Percentiles rank a stretch among this genome's conserved stretches.
phyloP scores from a whole-genome alignment of 2,888 invertebrate species.

The Epiblema foenella region DNA sequence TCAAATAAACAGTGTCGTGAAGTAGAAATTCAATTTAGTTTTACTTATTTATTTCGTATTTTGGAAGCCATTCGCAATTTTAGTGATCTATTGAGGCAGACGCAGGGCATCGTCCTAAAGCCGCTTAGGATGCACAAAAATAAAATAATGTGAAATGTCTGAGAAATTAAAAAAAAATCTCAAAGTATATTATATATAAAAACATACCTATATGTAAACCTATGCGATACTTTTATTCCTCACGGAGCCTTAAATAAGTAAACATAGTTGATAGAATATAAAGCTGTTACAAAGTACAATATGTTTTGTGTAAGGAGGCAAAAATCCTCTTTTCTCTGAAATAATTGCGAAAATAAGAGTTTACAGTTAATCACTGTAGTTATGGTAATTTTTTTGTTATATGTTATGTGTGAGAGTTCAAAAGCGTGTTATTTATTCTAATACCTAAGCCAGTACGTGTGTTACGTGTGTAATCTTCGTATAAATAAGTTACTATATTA shows the following conservation, averaged over 20 bases:
- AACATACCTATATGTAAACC: conserved; percentile 43
- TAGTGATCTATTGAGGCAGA: conserved; percentile 27
- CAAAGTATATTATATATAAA: conserved; percentile 21
- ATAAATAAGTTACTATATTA: neutral
- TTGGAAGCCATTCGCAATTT: conserved; percentile 32
- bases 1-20: neutral
- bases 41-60: conserved; percentile 23
- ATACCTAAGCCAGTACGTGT: neutral
- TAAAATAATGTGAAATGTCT: conserved; percentile 47
- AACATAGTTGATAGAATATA: conserved; percentile 24
- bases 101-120: conserved; percentile 51
- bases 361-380: neutral
- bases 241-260: conserved; percentile 33
- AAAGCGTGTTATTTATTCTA: neutral
- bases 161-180: conserved; percentile 55
- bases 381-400: neutral
- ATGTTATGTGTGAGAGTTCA: conserved; percentile 17
- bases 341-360: neutral
- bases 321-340: conserved; percentile 54
- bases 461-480: neutral
- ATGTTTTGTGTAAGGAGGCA: conserved; percentile 31
- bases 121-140: conserved; percentile 74
- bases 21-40: conserved; percentile 3
- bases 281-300: conserved; percentile 20
- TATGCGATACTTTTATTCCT: conserved; percentile 41